These are phyloP conservation scores for Agrochola lychnidis DNA, from an alignment of 2,888 invertebrate species.

Conservation along the genomic window DNA sequence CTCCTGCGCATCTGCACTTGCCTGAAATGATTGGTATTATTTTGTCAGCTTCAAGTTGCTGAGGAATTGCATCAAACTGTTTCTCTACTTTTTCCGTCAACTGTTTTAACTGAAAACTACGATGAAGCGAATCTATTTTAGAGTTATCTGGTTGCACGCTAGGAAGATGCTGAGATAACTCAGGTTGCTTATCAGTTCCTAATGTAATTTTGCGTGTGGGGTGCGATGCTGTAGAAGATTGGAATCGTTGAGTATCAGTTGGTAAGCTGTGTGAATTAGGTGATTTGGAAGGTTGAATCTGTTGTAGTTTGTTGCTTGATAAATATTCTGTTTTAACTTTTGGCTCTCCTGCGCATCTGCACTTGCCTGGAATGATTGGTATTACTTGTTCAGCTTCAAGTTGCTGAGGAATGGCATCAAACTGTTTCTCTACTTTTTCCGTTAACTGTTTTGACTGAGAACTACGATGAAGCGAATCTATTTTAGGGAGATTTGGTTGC, in stretches of 20 bases:
- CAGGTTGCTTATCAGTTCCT: not conserved
- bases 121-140: not conserved
- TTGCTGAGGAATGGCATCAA: not conserved
- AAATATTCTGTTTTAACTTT: not conserved
- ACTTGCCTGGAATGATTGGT: slow-evolving; percentile 9
- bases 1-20: not conserved
- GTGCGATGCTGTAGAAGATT: not conserved
- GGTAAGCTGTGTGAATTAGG: not conserved
- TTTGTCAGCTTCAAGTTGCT: not conserved
- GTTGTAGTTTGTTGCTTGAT: slow-evolving; percentile 1
- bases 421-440: not conserved
- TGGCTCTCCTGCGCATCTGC: not conserved
- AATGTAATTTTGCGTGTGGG: not conserved
- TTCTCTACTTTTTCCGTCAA: not conserved
- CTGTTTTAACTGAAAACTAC: not conserved
- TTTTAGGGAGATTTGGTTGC: not conserved
- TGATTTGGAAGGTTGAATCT: not conserved
- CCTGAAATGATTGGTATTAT: slow-evolving; percentile 8
- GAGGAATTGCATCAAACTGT: not conserved
- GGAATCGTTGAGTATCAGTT: not conserved
- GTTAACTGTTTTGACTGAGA: not conserved
- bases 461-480: slow-evolving; percentile 1
- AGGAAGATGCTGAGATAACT: not conserved
- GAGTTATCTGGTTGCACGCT: not conserved
- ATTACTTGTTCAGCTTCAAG: not conserved